phyloP scores from a whole-genome alignment of 2,113 vertebrate species.

The Gasterosteus aculeatus region DNA sequence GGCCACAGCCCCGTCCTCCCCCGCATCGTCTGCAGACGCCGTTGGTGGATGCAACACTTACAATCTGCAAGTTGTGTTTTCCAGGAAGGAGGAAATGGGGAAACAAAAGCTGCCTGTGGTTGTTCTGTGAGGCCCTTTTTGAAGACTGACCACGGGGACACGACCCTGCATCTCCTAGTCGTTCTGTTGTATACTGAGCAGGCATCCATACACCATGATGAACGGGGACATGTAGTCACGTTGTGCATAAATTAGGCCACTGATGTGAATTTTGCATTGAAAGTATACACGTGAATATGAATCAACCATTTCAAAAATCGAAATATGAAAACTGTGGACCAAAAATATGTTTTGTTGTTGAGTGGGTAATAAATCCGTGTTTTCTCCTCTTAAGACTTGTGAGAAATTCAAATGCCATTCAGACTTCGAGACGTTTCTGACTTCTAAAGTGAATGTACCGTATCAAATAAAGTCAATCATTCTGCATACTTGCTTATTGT shows the following conservation, averaged over 20 bases:
- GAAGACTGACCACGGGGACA: constrained; percentile 68
- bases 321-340: constrained; percentile 62
- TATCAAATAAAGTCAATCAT: constrained; percentile 72
- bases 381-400: constrained; percentile 37
- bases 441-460: constrained; percentile 71
- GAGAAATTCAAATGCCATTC: constrained; percentile 51
- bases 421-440: constrained; percentile 40
- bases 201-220: constrained; percentile 57
- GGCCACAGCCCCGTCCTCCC: constrained; percentile 77
- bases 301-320: constrained; percentile 57
- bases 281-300: constrained; percentile 46
- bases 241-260: constrained; percentile 63
- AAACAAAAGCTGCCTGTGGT: constrained; percentile 66
- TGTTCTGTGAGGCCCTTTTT: constrained; percentile 67
- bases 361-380: constrained; percentile 47
- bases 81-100: constrained; percentile 61
- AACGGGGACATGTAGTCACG: constrained; percentile 42
- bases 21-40: constrained; percentile 70
- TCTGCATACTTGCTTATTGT: constrained; percentile 61
- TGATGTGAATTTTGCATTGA: constrained; percentile 44
- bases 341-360: constrained; percentile 59
- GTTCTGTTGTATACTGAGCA: constrained; percentile 61
- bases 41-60: constrained; percentile 81
- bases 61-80: constrained; percentile 57
- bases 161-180: constrained; percentile 71